These are phyloP conservation scores for Drosophila oshimai DNA, from an alignment of 1,140 invertebrate species.

Conservation along the genomic window DNA sequence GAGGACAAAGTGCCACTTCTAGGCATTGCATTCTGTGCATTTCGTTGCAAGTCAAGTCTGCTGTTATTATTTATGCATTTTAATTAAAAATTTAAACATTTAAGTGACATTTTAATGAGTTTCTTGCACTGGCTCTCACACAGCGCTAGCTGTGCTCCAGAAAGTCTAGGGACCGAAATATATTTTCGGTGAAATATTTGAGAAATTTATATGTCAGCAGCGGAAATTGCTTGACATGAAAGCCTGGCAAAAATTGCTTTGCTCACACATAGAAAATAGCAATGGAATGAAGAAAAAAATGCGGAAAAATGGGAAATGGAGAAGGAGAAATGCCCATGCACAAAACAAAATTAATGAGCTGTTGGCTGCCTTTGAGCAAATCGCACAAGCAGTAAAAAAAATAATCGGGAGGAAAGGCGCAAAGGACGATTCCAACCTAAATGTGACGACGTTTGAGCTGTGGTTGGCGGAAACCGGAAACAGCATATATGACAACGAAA, in stretches of 20 bases:
- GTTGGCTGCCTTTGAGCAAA: conserved; percentile 60
- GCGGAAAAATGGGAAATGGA: conserved; percentile 11
- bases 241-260: conserved; percentile 41
- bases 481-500: conserved; percentile 81
- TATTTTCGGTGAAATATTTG: conserved; percentile 55
- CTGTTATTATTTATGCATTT: conserved; percentile 72
- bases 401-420: conserved; percentile 3
- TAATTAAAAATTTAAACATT: conserved; percentile 77
- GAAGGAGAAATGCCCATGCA: conserved; percentile 33
- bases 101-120: conserved; percentile 74
- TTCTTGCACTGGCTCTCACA: conserved; percentile 25
- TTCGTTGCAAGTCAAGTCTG: conserved; percentile 41
- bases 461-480: conserved; percentile 76
- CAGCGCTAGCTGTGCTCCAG: not conserved
- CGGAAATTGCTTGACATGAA: conserved; percentile 57
- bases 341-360: conserved; percentile 73
- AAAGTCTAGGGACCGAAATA: conserved; percentile 25
- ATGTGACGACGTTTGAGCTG: conserved; percentile 57
- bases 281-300: conserved; percentile 9
- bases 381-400: conserved; percentile 17
- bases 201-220: conserved; percentile 43
- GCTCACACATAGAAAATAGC: conserved; percentile 38
- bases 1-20: conserved; percentile 19
- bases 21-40: conserved; percentile 50
- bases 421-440: conserved; percentile 24